Evolutionary conservation across 2,797 vertebrate species (phyloP), one percentile per base, ranked within the genome.

Genomic region (Oceanodroma leucorhoa): DNA sequence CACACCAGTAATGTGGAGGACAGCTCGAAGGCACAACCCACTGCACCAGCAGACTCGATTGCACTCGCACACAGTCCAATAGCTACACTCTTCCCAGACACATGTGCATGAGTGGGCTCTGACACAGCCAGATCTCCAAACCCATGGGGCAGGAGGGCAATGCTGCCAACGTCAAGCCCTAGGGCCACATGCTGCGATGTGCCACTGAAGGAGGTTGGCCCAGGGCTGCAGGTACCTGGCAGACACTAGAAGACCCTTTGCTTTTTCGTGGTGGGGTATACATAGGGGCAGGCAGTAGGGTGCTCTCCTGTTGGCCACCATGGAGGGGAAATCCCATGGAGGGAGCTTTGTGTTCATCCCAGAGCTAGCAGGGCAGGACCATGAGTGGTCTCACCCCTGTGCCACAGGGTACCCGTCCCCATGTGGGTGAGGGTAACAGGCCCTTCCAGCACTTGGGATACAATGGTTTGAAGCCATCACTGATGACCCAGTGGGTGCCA

Each of bases 1-100:
- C 9, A 40, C 0, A 0, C 11, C 1, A 0, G 20, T 38, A 27
- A 36, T 0, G 0, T 12, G 32, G 40, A 75, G 22, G 19, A 36
- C 24, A 40, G n/a, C 40, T 53, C 0, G 2, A 38, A 60, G 48
- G 55, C 32, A 70, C 46, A 79, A 19, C 20, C 11, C 20, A 13
- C 46, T 15, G 46, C 17, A 11, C n/a, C 1, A 0, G 27, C 50
- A 75, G 43, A 26, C 24, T 23, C 0, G 0, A 24, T 13, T 6
- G 5, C 36, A 15, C 30, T 30, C 1, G 1, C 15, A 4, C 34
- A 48, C 30, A 24, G 57, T 24, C 16, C 16, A 7, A 2, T 2
- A 65, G n/a, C 23, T 41, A 6, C 27, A n/a, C 65, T 48, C 40
- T 58, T 12, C 30, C 40, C 20, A 32, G 50, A 30, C 9, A 65